Percentiles rank a stretch among this genome's conserved stretches.
Conservation (phyloP, 2,888 invertebrate genomes). For the Pollenia amentaria region DNA sequence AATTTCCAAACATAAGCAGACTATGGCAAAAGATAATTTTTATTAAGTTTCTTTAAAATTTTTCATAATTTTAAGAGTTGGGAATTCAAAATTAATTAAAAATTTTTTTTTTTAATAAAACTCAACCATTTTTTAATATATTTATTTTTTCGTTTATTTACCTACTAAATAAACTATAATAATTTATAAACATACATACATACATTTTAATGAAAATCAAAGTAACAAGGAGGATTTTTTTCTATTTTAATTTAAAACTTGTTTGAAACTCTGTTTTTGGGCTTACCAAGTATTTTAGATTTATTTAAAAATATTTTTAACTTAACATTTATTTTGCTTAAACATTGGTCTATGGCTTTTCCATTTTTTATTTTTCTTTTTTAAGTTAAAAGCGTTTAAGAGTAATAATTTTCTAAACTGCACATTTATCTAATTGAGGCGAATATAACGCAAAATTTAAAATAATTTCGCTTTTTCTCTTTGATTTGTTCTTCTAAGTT, state of each 20-base stretch:
- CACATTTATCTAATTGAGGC: conserved; percentile 34
- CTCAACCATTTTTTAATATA: neutral
- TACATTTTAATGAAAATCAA: neutral
- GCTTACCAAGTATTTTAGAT: conserved; percentile 4
- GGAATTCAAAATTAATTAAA: neutral
- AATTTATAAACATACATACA: conserved; percentile 5
- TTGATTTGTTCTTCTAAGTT: conserved; percentile 30
- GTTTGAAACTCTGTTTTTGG: conserved; percentile 45
- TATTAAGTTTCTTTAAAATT: no score
- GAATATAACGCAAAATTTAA: neutral
- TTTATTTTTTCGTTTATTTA: conserved; percentile 17
- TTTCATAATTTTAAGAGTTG: neutral
- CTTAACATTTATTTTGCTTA: neutral
- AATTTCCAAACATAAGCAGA: no score
- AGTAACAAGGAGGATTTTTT: neutral
- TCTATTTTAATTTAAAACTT: conserved; percentile 7
- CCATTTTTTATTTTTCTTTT: neutral
- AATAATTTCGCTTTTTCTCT: neutral
- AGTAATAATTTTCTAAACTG: conserved; percentile 11
- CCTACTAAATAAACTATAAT: conserved; percentile 16
- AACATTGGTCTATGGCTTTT: conserved; percentile 35
- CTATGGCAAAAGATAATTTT: no score
- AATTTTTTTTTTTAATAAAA: neutral
- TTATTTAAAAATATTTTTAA: conserved; percentile 13
- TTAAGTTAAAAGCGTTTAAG: conserved; percentile 19